Evolutionary conservation across 2,797 vertebrate genomes (phyloP).

Genomic region (Danio kyathit): DNA sequence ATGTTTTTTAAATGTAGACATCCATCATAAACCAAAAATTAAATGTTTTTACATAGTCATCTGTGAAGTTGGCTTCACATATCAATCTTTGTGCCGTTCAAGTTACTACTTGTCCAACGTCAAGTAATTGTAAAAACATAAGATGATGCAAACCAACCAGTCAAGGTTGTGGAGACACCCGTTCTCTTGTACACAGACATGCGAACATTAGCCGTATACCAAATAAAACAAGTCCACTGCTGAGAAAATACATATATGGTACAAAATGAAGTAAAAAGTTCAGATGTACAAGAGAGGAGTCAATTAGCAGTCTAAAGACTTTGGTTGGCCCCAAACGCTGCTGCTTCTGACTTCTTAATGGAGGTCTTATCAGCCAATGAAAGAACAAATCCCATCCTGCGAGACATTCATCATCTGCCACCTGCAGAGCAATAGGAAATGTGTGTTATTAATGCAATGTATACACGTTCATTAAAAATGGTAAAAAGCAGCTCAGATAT

Average conservation of each 20-base stretch:
- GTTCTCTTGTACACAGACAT: neutral
- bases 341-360: neutral
- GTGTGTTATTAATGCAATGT: neutral
- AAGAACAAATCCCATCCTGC: neutral
- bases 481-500: neutral
- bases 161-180: neutral
- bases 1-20: neutral
- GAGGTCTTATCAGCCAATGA: conserved; percentile 5
- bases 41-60: neutral
- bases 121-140: neutral
- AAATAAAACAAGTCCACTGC: conserved; percentile 9
- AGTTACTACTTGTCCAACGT: neutral
- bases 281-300: conserved; percentile 28
- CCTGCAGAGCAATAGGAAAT: conserved; percentile 63
- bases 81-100: neutral
- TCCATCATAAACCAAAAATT: neutral
- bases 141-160: neutral
- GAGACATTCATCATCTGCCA: conserved; percentile 67
- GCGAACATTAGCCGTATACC: neutral
- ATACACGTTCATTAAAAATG: neutral
- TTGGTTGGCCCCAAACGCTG: neutral
- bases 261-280: conserved; percentile 44
- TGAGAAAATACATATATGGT: conserved; percentile 16
- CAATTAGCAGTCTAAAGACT: conserved; percentile 12
- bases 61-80: neutral